Base-by-base conservation (phyloP, 1,140 invertebrate species). In the Psilanteris sp. region DNA sequence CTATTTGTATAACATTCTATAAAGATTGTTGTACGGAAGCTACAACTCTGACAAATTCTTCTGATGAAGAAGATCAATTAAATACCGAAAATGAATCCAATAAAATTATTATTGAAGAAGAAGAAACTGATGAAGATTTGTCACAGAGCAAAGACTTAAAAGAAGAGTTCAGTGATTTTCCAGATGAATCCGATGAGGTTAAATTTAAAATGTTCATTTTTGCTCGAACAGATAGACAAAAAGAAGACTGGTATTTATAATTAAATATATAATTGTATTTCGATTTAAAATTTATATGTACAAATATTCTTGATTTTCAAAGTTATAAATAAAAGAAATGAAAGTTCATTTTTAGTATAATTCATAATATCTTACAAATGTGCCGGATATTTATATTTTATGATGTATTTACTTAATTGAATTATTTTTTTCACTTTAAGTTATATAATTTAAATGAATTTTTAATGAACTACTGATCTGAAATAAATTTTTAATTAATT, bases 181-280 rank as follows among this genome's bases (percentile, higher is more conserved):
- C 77, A 16, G 84, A 90, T 24, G 84, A 81, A 10, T 34, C 55
- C 0, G 68, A 82, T 15, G 68, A 81, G 3, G 76, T 79, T 8
- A 29, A 87, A 80, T 75, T 83, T 76, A 88, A 85, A 85, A 82
- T 90, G 9, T 93, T 92, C 80, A 84, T 97, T 41, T 97, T 97
- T 88, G 92, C 94, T 1, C 89, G 96, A 64, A 93, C 93, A 41
- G 93, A 94, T 78, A 88, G 95, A 36, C 95, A 97, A 77, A 97
- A 97, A 85, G 96, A 97, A 88, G 93, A 96, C 77, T 97, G 96
- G 96, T 95, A 50, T n/a, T n/a, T n/a, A 39, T 15, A 44, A 36
- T 37, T 14, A 32, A 11, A 11, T 22, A 22, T 41, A 37, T 18
- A 29, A 52, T 16, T 29, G 20, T 1, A 39, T 39, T 34, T 16